A percentile compares a stretch with the other conserved stretches of the same genome.
phyloP scores from a whole-genome alignment of 2,888 invertebrate genomes.

The Nemoura dubitans region DNA sequence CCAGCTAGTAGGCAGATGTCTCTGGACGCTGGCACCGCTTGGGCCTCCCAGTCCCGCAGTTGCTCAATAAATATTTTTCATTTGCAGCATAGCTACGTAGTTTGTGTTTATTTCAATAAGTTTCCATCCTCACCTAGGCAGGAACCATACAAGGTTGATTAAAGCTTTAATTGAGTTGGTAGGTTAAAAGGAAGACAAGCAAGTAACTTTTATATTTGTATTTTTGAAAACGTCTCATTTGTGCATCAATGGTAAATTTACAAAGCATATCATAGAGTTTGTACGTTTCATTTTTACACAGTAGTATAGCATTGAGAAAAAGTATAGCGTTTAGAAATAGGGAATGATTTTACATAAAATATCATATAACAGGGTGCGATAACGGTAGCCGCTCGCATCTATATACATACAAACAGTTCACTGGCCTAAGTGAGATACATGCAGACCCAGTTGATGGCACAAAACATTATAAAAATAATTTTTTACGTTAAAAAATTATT shows the following conservation, averaged over 20 bases:
- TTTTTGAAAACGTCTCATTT: not conserved
- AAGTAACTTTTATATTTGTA: not conserved
- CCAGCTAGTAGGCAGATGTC: no score
- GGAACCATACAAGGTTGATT: no score
- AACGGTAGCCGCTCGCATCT: not conserved
- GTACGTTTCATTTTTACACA: not conserved
- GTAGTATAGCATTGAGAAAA: constrained; percentile 7
- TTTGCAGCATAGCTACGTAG: no score
- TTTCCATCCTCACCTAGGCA: no score
- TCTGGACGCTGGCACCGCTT: no score
- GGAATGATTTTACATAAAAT: constrained; percentile 9
- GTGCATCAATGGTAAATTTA: constrained; percentile 12
- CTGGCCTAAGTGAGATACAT: not conserved
- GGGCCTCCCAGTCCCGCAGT: no score
- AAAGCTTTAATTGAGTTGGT: no score
- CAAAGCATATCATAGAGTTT: constrained; percentile 12
- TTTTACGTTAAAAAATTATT: constrained; percentile 38
- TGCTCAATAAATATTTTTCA: no score
- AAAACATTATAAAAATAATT: constrained; percentile 38
- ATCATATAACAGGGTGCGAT: not conserved
- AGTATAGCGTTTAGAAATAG: not conserved
- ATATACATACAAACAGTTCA: constrained; percentile 7
- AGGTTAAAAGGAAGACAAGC: no score
- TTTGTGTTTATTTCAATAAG: no score
- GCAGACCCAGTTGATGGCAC: constrained; percentile 35